These are phyloP conservation scores for Eristalis pertinax DNA, from an alignment of 2,888 invertebrate species.

Conservation along the genomic window DNA sequence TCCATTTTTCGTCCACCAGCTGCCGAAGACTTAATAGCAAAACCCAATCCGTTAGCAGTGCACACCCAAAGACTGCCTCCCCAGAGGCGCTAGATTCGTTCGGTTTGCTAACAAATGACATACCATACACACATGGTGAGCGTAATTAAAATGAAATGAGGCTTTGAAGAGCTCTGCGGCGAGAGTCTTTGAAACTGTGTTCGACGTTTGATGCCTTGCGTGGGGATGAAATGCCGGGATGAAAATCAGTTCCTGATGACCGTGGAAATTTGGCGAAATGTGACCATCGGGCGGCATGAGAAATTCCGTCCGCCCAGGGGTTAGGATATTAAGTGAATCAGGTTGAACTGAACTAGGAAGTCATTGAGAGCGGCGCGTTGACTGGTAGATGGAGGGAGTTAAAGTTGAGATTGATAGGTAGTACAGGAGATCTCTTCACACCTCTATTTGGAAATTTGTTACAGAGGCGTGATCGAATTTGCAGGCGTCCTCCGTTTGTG, in stretches of 20 bases:
- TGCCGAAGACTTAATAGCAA: conserved; percentile 12
- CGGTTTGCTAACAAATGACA: not conserved
- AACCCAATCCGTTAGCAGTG: conserved; percentile 5
- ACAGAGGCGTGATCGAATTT: too few relatives aligned
- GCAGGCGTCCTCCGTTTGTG: too few relatives aligned
- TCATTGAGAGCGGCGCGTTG: not conserved
- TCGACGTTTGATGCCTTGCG: not conserved
- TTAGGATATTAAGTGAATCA: not conserved
- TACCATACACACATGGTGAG: not conserved
- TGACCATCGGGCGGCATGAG: not conserved
- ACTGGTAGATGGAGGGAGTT: too few relatives aligned
- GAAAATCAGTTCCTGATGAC: not conserved
- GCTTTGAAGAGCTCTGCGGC: not conserved
- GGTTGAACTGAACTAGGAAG: not conserved
- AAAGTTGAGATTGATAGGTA: too few relatives aligned
- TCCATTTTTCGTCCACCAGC: conserved; percentile 10
- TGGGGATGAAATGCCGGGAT: not conserved
- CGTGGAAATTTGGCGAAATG: not conserved
- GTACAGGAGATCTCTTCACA: too few relatives aligned
- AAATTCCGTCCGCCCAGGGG: not conserved
- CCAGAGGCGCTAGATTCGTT: not conserved
- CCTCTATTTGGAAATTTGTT: too few relatives aligned
- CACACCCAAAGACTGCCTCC: not conserved
- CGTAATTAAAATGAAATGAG: conserved; percentile 4
- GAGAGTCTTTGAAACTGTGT: not conserved